Base-by-base conservation (phyloP, 2,888 invertebrate genomes). In the Koerneria pararmatus region DNA sequence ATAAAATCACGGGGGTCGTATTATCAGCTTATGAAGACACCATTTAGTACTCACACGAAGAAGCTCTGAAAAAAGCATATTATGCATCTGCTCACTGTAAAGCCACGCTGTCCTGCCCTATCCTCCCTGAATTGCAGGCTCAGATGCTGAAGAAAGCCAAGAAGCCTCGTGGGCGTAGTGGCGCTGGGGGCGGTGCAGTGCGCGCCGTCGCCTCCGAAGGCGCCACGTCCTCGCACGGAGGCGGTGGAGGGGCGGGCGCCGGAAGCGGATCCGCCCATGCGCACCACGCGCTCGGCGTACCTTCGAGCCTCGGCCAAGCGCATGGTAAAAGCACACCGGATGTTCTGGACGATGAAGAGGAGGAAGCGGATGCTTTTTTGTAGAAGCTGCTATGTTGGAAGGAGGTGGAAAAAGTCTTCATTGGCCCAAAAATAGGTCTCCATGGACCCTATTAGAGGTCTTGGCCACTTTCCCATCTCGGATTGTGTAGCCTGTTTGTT, bases 81-180 rank as follows among this genome's bases (percentile, higher is more conserved):
- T 46, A n/a, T 11, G 15, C 11, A 46, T 15, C 15, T 15, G 46
- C 11, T 46, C 15, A 46, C 11, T 15, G 15, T 46, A 46, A 46
- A 46, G n/a, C 46, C 46, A 15, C 46, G 19, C 41, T 35, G 32
- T 8, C 5, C 54, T 46, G 19, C 27, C 31, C 58, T 57, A n/a
- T 61, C 37, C 46, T 56, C 34, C 35, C 49, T 29, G 41, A 67
- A 66, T 76, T 79, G 56, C 83, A 97, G 97, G 97, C 97, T 86
- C 97, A 95, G 87, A 98, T 98, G 97, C 89, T 98, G 89, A 95
- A 95, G 91, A 98, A 97, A 90, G 91, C 90, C 88, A 97, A 95
- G 71, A 80, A 80, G 69, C 74, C 78, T 59, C 73, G 80, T 35
- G 74, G 78, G 37, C 74, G 71, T 6, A 72, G 73, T 6, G 64